phyloP scores from a whole-genome alignment of 2,888 invertebrate genomes.

The Hypsopygia costalis region DNA sequence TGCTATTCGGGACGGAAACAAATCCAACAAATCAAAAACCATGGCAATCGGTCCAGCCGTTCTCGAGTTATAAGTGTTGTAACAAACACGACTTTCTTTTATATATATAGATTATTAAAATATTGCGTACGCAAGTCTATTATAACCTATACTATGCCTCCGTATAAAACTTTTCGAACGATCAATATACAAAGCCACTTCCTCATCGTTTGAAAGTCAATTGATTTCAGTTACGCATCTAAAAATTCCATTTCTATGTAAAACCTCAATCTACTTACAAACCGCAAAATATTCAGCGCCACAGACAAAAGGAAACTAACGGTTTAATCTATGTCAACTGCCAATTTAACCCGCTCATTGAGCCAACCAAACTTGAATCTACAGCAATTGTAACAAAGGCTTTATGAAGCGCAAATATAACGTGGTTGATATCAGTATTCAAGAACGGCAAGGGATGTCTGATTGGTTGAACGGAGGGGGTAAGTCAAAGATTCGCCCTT shows the following conservation, averaged over 20 bases:
- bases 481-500: constrained; percentile 57
- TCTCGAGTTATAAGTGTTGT: too few species aligned
- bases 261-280: constrained; percentile 6
- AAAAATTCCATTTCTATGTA: constrained; percentile 9
- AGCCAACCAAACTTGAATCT: constrained; percentile 1
- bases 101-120: too few species aligned
- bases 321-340: constrained; percentile 8
- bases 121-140: too few species aligned
- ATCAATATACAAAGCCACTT: too few species aligned
- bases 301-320: constrained; percentile 9
- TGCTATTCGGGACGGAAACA: too few species aligned
- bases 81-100: too few species aligned
- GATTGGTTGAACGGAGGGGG: constrained; percentile 61
- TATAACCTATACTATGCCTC: too few species aligned
- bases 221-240: neutral
- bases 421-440: constrained; percentile 54
- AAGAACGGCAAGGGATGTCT: constrained; percentile 43
- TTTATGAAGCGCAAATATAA: neutral
- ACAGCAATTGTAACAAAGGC: constrained; percentile 1
- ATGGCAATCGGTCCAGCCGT: too few species aligned
- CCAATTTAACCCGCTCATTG: neutral
- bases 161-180: too few species aligned
- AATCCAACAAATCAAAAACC: too few species aligned
- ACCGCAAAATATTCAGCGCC: constrained; percentile 7
- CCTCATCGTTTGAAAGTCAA: too few species aligned